These are phyloP conservation scores for Ormyrus pomaceus DNA, from an alignment of 2,888 invertebrate species.

Conservation along the genomic window DNA sequence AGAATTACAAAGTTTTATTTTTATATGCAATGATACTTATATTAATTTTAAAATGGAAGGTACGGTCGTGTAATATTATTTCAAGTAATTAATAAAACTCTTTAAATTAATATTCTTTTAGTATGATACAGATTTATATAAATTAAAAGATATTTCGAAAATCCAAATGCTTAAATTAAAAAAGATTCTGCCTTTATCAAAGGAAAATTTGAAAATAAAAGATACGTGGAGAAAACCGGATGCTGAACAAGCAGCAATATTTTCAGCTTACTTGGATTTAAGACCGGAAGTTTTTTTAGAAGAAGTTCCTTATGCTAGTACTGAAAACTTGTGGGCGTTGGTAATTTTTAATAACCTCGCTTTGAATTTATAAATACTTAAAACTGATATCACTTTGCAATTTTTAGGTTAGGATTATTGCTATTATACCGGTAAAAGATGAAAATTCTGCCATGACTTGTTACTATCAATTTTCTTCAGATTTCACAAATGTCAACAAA, in stretches of 20 bases:
- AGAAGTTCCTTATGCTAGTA: slow-evolving; percentile 49
- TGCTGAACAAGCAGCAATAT: slow-evolving; percentile 38
- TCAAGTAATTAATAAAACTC: too few relatives aligned
- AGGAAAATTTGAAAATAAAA: slow-evolving; percentile 44
- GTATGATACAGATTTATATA: neutral
- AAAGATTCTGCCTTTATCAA: neutral
- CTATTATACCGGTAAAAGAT: slow-evolving; percentile 56
- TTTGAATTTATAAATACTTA: neutral
- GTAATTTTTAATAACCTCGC: slow-evolving; percentile 44
- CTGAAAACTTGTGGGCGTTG: slow-evolving; percentile 25
- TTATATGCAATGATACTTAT: too few relatives aligned
- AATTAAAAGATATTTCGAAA: neutral
- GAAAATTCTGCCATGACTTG: slow-evolving; percentile 53
- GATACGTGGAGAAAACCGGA: slow-evolving; percentile 47
- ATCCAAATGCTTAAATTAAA: neutral
- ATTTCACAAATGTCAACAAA: neutral
- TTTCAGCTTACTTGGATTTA: slow-evolving; percentile 62
- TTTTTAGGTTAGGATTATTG: slow-evolving; percentile 61
- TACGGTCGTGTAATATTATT: too few relatives aligned
- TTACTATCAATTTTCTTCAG: slow-evolving; percentile 54
- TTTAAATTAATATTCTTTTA: neutral
- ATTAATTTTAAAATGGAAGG: too few relatives aligned
- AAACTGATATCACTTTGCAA: neutral
- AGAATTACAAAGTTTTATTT: too few relatives aligned
- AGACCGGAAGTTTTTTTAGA: slow-evolving; percentile 62